Evolutionary conservation across 2,797 vertebrate genomes (phyloP).

Genomic region (Lithobates pipiens): DNA sequence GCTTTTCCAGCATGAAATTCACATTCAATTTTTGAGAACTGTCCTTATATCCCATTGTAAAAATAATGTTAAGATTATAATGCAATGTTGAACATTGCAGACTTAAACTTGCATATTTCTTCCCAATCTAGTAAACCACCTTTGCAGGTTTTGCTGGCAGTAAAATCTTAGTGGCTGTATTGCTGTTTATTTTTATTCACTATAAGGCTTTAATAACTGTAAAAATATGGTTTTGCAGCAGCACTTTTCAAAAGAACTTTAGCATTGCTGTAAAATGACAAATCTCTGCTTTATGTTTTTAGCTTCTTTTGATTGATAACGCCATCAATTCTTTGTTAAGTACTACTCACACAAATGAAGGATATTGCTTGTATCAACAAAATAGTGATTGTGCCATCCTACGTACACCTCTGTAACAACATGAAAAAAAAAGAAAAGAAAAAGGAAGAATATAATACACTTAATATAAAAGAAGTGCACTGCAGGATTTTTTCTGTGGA

Average conservation of each 20-base stretch:
- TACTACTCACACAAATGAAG: background rate
- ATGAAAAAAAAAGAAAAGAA: background rate
- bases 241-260: background rate
- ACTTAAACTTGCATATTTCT: background rate
- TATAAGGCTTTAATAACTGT: too few relatives aligned
- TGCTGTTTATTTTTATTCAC: too few relatives aligned
- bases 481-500: constrained; percentile 28
- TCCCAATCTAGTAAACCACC: background rate
- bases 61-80: too few relatives aligned
- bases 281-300: background rate
- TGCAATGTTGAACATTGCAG: too few relatives aligned
- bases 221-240: background rate
- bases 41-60: too few relatives aligned
- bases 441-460: constrained; percentile 12
- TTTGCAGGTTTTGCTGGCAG: background rate
- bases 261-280: background rate
- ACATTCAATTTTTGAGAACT: too few relatives aligned
- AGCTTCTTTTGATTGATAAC: background rate
- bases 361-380: constrained; percentile 40
- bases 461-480: constrained; percentile 26
- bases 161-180: background rate
- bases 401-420: constrained; percentile 15
- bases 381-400: constrained; percentile 23
- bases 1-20: too few relatives aligned
- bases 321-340: constrained; percentile 1